Conservation (phyloP, 2,797 vertebrate species). For the Loriculus beryllinus region DNA sequence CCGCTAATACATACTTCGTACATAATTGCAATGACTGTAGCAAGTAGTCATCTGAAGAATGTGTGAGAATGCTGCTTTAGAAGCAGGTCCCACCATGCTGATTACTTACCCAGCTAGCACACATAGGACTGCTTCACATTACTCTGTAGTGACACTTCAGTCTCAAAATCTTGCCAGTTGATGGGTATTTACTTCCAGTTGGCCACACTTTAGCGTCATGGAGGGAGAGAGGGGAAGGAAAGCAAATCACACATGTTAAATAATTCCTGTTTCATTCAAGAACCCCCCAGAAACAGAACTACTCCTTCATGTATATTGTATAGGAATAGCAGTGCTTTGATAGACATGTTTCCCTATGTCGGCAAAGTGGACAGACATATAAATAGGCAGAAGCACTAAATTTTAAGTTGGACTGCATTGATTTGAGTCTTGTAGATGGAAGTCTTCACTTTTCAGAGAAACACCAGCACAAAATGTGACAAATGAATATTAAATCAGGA, state of each 20-base stretch:
- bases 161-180: background rate
- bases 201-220: background rate
- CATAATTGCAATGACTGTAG: background rate
- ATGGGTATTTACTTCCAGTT: conserved; percentile 12
- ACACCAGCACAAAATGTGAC: fast-evolving
- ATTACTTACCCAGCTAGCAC: background rate
- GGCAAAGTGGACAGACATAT: background rate
- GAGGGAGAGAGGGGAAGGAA: background rate
- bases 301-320: background rate
- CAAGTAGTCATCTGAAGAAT: conserved; percentile 17
- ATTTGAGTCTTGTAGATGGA: background rate
- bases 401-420: background rate
- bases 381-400: background rate
- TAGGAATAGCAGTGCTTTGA: background rate
- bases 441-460: background rate
- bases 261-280: background rate
- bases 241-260: background rate
- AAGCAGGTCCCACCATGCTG: background rate
- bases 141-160: background rate
- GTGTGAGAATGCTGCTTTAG: background rate
- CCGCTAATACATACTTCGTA: background rate
- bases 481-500: background rate
- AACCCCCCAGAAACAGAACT: background rate
- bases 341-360: background rate
- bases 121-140: background rate